phyloP scores from a whole-genome alignment of 1,140 invertebrate genomes.

The Xylocopa sonorina region DNA sequence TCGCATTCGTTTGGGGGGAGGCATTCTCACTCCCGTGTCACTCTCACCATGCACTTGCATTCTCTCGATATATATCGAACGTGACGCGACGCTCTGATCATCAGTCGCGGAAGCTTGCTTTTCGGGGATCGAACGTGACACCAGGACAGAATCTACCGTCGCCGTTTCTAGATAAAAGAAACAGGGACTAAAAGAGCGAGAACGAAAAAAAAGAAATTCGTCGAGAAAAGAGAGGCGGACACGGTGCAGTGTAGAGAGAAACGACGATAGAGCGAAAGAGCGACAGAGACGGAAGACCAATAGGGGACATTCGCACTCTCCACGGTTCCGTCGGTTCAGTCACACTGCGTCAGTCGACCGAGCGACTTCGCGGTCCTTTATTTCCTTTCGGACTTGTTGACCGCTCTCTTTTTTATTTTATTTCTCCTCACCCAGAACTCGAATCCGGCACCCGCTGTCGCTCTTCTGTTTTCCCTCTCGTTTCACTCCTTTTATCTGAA shows the following conservation, averaged over 20 bases:
- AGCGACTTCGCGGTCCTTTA: slow-evolving; percentile 64
- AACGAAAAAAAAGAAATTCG: not conserved
- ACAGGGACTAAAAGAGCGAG: not conserved
- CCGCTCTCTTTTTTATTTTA: not conserved
- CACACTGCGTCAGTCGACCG: slow-evolving; percentile 73
- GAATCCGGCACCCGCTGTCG: no score
- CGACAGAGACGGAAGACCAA: slow-evolving; percentile 20
- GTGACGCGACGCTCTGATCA: not conserved
- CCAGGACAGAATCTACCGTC: not conserved
- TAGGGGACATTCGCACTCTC: slow-evolving; percentile 56
- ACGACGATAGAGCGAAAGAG: slow-evolving; percentile 23
- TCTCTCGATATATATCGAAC: slow-evolving; percentile 39
- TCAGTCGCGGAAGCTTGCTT: slow-evolving; percentile 19
- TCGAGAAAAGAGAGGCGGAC: not conserved
- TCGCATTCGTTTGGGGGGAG: slow-evolving; percentile 18
- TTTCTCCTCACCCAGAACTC: not conserved
- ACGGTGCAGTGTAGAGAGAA: not conserved
- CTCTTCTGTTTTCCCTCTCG: not conserved
- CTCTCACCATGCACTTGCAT: slow-evolving; percentile 35
- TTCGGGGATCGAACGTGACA: not conserved
- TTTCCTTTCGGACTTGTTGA: slow-evolving; percentile 34
- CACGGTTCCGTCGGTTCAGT: slow-evolving; percentile 69
- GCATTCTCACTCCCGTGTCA: slow-evolving; percentile 8
- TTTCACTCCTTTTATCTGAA: not conserved
- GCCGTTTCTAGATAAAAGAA: slow-evolving; percentile 13